Conservation (phyloP, 2,888 invertebrate species). For the Pollenia labialis region DNA sequence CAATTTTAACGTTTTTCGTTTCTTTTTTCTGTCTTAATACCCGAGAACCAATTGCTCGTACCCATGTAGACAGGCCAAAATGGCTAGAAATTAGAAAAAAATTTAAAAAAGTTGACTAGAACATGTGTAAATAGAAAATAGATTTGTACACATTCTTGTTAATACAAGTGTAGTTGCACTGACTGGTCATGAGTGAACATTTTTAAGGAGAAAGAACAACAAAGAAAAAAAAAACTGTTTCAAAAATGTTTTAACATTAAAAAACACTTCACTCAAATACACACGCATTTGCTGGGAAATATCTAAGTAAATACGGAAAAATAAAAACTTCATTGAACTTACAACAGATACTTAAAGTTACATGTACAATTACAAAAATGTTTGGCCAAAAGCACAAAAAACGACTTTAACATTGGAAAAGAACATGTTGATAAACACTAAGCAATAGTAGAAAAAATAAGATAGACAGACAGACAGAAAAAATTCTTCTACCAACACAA, state of each 20-base stretch:
- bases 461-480: background rate
- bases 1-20: constrained; percentile 61
- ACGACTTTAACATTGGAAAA: constrained; percentile 20
- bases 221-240: constrained; percentile 15
- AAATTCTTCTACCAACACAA: constrained; percentile 19
- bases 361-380: constrained; percentile 28
- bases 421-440: constrained; percentile 14
- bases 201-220: constrained; percentile 15
- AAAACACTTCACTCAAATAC: constrained; percentile 39
- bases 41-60: constrained; percentile 29
- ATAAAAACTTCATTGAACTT: constrained; percentile 46
- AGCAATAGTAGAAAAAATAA: background rate
- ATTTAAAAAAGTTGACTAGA: constrained; percentile 23
- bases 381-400: constrained; percentile 19
- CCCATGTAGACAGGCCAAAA: constrained; percentile 21
- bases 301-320: constrained; percentile 10
- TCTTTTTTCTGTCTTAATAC: background rate
- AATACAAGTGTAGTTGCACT: constrained; percentile 29
- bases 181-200: constrained; percentile 47
- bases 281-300: constrained; percentile 22
- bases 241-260: constrained; percentile 42
- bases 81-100: constrained; percentile 1
- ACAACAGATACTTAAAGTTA: constrained; percentile 24
- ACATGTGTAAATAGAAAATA: constrained; percentile 65
- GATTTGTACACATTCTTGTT: constrained; percentile 50